phyloP scores from a whole-genome alignment of 2,797 vertebrate genomes.

The Uromys caudimaculatus region DNA sequence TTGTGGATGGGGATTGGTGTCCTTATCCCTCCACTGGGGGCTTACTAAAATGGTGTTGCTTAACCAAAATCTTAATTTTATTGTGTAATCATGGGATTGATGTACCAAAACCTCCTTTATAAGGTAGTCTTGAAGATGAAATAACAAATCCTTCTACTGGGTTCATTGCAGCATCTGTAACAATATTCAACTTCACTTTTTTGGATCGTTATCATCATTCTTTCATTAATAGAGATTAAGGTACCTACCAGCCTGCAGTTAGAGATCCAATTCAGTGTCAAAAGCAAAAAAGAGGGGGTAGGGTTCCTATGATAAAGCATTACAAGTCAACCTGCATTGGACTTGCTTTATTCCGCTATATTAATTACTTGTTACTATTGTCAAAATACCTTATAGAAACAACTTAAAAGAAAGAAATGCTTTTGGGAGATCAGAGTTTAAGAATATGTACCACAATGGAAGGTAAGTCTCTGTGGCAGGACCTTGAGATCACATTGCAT shows the following conservation, averaged over 20 bases:
- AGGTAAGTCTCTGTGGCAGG: neutral
- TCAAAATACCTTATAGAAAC: neutral
- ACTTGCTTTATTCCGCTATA: neutral
- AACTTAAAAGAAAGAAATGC: neutral
- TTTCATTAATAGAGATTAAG: conserved; percentile 31
- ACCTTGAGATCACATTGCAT: neutral
- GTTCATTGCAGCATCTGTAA: neutral
- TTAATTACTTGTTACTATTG: neutral
- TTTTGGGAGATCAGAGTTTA: neutral
- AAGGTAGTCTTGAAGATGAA: neutral
- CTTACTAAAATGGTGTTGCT: neutral
- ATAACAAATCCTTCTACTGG: conserved; percentile 23
- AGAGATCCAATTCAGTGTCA: conserved; percentile 28
- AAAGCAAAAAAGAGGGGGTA: neutral
- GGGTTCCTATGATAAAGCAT: neutral
- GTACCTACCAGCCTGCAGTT: neutral
- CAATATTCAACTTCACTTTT: conserved; percentile 36
- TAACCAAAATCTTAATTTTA: neutral
- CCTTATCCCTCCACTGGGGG: neutral
- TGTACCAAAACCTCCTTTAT: neutral
- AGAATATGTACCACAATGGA: neutral
- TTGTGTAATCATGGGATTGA: neutral
- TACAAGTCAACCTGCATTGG: neutral
- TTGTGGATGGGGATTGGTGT: too few species aligned
- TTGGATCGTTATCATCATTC: neutral